phyloP scores from a whole-genome alignment of 2,797 vertebrate species.

The Pangasius mekongensis region DNA sequence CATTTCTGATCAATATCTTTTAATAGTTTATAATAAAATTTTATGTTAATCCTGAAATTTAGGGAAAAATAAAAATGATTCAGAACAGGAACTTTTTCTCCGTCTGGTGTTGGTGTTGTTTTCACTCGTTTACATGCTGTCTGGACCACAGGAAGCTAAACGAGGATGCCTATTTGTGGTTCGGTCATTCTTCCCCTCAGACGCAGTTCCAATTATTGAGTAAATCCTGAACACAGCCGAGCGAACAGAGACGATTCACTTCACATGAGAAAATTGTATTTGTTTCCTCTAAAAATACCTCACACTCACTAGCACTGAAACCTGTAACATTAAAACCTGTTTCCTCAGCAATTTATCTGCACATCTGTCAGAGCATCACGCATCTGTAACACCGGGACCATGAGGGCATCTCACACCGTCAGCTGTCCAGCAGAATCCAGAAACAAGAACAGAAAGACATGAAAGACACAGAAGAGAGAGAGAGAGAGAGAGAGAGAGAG shows the following conservation, averaged over 20 bases:
- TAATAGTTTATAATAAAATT: background rate
- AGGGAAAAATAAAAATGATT: background rate
- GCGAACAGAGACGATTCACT: background rate
- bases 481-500: background rate
- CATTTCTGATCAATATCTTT: background rate
- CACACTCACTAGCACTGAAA: constrained; percentile 42
- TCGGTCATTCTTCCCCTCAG: background rate
- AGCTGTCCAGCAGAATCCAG: background rate
- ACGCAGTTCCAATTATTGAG: too few relatives aligned
- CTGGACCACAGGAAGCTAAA: background rate
- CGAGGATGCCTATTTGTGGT: background rate
- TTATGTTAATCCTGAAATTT: background rate
- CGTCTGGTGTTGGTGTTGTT: background rate
- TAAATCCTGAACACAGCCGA: background rate
- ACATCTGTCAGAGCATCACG: constrained; percentile 71
- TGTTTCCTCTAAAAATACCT: constrained; percentile 61
- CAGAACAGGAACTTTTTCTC: background rate
- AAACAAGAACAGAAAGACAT: background rate
- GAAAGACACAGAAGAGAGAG: background rate
- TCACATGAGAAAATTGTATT: background rate
- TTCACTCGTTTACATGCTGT: background rate
- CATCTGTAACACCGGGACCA: constrained; percentile 70
- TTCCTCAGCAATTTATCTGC: constrained; percentile 68
- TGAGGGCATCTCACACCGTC: constrained; percentile 26
- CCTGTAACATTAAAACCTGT: constrained; percentile 65